Percentiles rank a stretch among this genome's conserved stretches.
Conservation (phyloP, 2,113 vertebrate species). For the Limanda limanda region DNA sequence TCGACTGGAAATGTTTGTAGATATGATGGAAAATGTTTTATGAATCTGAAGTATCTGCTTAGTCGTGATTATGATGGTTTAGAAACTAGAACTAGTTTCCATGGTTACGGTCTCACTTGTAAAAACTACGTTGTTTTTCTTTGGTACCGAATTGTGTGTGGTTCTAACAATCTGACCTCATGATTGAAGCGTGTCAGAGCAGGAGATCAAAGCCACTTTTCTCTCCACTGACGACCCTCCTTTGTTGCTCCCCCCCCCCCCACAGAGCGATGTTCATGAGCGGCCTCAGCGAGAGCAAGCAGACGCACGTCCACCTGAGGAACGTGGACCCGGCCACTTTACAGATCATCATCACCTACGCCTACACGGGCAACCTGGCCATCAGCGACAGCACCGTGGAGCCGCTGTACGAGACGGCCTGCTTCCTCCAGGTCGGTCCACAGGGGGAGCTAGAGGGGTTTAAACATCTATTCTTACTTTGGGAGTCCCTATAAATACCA, state of each 20-base stretch:
- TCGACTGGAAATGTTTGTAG: neutral
- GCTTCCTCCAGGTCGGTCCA: conserved; percentile 93
- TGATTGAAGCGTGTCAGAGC: no score
- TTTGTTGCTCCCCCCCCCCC: neutral
- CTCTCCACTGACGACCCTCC: no score
- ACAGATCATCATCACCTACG: conserved; percentile 95
- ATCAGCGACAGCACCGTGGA: conserved; percentile 95
- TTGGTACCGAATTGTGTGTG: no score
- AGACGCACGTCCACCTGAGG: conserved; percentile 94
- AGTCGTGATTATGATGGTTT: no score
- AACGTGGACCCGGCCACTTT: conserved; percentile 95
- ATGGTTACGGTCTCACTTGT: no score
- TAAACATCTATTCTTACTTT: no score
- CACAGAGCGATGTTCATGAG: conserved; percentile 99
- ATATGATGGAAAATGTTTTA: neutral
- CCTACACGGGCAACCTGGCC: conserved; percentile 96
- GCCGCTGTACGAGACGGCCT: conserved; percentile 97
- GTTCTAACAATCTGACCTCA: no score
- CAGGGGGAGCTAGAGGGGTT: no score
- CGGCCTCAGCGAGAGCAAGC: conserved; percentile 96
- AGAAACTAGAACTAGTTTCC: no score
- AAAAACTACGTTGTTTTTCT: no score
- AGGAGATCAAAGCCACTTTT: no score
- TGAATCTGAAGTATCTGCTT: neutral
- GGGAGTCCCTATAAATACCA: no score